Conservation (phyloP, 2,888 invertebrate genomes). For the Yponomeuta cagnagella region DNA sequence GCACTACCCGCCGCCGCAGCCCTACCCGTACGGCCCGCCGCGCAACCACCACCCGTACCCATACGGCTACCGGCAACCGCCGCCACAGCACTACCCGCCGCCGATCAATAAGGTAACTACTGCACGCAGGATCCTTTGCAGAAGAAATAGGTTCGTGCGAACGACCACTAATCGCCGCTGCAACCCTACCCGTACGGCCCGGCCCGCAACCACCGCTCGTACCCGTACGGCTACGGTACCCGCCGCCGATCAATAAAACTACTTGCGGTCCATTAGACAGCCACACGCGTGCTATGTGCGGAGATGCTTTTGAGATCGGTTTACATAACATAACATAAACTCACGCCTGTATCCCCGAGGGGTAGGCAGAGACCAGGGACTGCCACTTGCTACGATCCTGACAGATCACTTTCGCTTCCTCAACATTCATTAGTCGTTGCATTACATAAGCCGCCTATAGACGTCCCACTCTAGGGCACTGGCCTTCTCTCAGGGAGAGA, state of each 20-base stretch:
- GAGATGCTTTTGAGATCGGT: too few species aligned
- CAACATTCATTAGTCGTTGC: too few species aligned
- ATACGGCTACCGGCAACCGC: constrained; percentile 58
- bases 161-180: constrained; percentile 60
- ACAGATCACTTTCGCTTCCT: too few species aligned
- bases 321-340: too few species aligned
- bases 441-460: too few species aligned
- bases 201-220: constrained; percentile 68
- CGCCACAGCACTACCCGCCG: constrained; percentile 55
- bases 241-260: constrained; percentile 50
- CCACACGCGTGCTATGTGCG: too few species aligned
- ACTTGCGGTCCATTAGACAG: background rate
- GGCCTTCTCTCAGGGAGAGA: too few species aligned
- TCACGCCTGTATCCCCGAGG: too few species aligned
- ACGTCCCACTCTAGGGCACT: too few species aligned
- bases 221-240: constrained; percentile 55
- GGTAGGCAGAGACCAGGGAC: too few species aligned
- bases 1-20: constrained; percentile 65
- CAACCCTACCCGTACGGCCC: constrained; percentile 54
- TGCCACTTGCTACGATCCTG: too few species aligned
- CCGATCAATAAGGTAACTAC: constrained; percentile 40
- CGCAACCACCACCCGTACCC: constrained; percentile 69
- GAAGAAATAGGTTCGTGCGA: too few species aligned
- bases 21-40: constrained; percentile 57
- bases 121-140: background rate